phyloP scores from a whole-genome alignment of 2,113 vertebrate genomes.

The Spizaetus ornatus region DNA sequence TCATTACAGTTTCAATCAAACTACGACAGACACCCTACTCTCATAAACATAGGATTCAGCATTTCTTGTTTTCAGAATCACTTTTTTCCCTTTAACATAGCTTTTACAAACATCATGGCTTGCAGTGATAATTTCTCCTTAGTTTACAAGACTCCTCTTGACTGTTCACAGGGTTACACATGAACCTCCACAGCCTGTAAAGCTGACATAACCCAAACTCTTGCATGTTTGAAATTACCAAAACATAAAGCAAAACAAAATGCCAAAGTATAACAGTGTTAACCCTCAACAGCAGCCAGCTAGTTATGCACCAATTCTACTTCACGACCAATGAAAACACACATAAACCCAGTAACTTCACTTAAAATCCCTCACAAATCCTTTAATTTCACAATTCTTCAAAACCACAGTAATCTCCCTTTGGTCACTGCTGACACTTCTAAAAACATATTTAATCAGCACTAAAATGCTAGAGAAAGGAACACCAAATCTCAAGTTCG shows the following conservation, averaged over 20 bases:
- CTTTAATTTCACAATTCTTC: not conserved
- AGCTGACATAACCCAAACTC: not conserved
- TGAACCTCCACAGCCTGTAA: not conserved
- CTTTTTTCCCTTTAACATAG: not conserved
- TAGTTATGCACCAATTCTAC: not conserved
- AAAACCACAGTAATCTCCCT: not conserved
- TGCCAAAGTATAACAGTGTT: not conserved
- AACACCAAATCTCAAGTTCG: not conserved
- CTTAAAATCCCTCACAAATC: not conserved
- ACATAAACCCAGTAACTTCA: not conserved
- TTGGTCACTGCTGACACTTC: not conserved
- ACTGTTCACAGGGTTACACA: not conserved
- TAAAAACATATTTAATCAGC: not conserved
- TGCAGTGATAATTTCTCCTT: not conserved
- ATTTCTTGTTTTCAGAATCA: not conserved
- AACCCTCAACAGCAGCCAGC: not conserved
- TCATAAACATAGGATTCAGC: not conserved
- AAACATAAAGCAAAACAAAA: not conserved
- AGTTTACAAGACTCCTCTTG: not conserved
- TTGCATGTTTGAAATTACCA: not conserved
- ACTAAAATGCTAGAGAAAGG: not conserved
- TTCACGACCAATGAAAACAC: not conserved
- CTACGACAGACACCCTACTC: not conserved
- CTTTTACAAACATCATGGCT: not conserved
- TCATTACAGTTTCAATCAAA: not conserved